Evolutionary conservation across 2,888 invertebrate genomes (phyloP), one percentile per base, ranked within the genome.

Genomic region (Lithophane socia): DNA sequence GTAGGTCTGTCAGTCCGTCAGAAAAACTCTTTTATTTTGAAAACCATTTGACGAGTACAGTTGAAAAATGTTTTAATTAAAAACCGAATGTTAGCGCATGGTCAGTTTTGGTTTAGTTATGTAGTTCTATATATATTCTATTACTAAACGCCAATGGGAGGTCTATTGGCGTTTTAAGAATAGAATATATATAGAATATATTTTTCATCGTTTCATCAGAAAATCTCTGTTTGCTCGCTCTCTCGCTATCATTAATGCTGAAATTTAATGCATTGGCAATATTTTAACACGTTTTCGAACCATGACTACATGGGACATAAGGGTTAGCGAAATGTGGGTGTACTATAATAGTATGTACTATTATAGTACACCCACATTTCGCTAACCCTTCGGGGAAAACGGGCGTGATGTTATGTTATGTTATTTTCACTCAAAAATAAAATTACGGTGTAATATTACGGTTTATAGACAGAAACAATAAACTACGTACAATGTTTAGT

Each of bases 401-500:
- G 0, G 9, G 54, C 10, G 54, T 9, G 21, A 9, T 9, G 54
- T 9, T 1, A 16, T 18, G 21, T n/a, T 49, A 29, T 13, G 18
- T 65, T 2, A 13, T 49, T 47, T 54, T 78, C 12, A 9, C 5
- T 56, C n/a, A 10, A 56, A 79, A 60, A 79, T 54, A 42, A 58
- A 76, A 60, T 65, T 65, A 2, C 12, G 58, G 13, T 77, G 56
- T 56, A 69, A 24, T 5, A n/a, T 58, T 42, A 3, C n/a, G 42
- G 10, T 60, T 66, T 49, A 56, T 42, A 13, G 18, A 56, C 42
- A 5, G 21, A 37, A 60, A 68, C 74, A 24, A 24, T 58, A 29
- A 80, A 68, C 44, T 47, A 44, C 21, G 24, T 49, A 79, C 66
- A 73, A 63, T 80, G 67, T 79, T 68, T 52, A 56, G 49, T 47